Conservation (phyloP, 2,888 invertebrate genomes). For the Leptothorax acervorum region DNA sequence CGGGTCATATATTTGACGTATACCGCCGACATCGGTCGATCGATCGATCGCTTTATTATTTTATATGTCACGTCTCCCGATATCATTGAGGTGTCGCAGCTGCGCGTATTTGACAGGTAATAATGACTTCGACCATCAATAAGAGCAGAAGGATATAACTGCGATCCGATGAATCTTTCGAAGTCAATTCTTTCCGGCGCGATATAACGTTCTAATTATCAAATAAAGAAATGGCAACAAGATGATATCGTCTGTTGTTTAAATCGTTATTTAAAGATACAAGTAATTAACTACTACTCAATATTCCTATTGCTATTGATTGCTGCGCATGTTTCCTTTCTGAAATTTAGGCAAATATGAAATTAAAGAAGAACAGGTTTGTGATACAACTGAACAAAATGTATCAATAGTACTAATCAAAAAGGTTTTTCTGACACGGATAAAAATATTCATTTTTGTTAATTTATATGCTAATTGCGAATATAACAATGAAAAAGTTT, state of each 20-base stretch:
- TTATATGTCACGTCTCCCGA: conserved; percentile 25
- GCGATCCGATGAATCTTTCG: not conserved
- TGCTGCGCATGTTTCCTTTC: not conserved
- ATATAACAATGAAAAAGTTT: not conserved
- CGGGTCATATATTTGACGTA: conserved; percentile 60
- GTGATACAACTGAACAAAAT: not conserved
- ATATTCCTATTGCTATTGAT: not conserved
- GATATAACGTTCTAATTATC: not conserved
- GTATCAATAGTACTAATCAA: not conserved
- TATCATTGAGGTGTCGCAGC: conserved; percentile 28
- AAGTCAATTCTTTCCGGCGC: not conserved
- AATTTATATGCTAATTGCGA: not conserved
- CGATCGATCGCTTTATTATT: conserved; percentile 67
- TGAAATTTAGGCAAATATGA: not conserved
- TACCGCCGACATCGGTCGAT: conserved; percentile 57
- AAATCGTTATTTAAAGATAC: not conserved
- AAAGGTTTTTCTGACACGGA: not conserved
- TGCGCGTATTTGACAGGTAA: conserved; percentile 34
- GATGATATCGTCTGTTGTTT: not conserved
- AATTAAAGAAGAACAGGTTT: not conserved
- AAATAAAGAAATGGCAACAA: not conserved
- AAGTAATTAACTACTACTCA: not conserved
- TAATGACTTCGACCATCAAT: conserved; percentile 13
- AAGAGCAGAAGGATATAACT: conserved; percentile 11
- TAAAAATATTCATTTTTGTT: not conserved